phyloP scores from a whole-genome alignment of 2,888 invertebrate species.

The Oxystoma pomonae region DNA sequence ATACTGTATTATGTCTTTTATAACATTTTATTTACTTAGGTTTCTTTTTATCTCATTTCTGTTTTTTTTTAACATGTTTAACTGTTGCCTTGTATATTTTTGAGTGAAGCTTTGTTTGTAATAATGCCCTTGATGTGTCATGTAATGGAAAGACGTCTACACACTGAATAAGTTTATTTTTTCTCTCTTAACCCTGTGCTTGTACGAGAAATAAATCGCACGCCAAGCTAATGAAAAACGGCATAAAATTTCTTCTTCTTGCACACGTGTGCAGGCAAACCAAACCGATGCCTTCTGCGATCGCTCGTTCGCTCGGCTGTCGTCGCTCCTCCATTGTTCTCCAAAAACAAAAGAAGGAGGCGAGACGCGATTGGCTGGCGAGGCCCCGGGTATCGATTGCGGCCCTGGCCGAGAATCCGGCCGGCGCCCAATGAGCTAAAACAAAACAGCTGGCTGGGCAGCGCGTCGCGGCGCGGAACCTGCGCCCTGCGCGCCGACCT shows the following conservation, averaged over 20 bases:
- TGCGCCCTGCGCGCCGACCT: slow-evolving; percentile 9
- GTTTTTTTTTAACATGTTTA: no score
- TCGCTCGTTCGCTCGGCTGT: not conserved
- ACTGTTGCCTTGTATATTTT: no score
- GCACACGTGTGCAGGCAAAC: not conserved
- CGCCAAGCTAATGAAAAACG: not conserved
- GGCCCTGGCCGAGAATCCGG: slow-evolving; percentile 46
- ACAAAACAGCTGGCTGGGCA: slow-evolving; percentile 41
- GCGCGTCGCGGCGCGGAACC: slow-evolving; percentile 40
- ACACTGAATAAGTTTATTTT: no score
- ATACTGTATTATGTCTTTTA: no score
- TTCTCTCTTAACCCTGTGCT: not conserved
- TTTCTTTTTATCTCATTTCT: no score
- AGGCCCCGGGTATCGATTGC: slow-evolving; percentile 43
- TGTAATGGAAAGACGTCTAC: no score
- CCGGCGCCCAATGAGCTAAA: slow-evolving; percentile 50
- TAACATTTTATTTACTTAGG: no score
- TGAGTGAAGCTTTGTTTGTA: no score
- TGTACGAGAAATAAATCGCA: not conserved
- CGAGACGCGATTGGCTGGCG: slow-evolving; percentile 46
- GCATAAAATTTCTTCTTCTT: not conserved
- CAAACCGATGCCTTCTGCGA: not conserved
- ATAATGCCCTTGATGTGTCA: no score
- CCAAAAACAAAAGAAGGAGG: slow-evolving; percentile 48
- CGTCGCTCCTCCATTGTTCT: slow-evolving; percentile 47